These are phyloP conservation scores for Papilio dardanus DNA, from an alignment of 1,140 invertebrate species.

Conservation along the genomic window DNA sequence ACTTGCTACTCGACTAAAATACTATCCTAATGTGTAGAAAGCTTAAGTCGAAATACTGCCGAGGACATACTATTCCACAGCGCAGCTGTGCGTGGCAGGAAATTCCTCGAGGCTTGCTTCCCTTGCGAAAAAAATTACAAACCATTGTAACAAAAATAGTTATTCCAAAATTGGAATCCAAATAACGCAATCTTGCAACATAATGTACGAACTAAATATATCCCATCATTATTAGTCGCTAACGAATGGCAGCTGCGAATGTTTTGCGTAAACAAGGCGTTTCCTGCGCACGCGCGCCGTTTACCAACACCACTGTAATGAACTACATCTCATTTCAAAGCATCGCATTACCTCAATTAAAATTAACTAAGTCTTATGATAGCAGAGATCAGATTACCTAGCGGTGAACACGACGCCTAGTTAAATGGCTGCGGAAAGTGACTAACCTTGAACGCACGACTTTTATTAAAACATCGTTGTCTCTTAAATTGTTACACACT, in stretches of 20 bases:
- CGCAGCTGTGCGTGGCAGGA: too few relatives aligned
- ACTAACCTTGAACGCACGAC: neutral
- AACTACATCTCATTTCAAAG: slow-evolving; percentile 32
- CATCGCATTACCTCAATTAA: slow-evolving; percentile 44
- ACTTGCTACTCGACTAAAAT: too few relatives aligned
- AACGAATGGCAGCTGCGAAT: slow-evolving; percentile 42
- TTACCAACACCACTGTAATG: slow-evolving; percentile 47
- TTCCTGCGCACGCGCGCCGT: slow-evolving; percentile 48
- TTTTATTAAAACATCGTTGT: neutral
- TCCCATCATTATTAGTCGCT: slow-evolving; percentile 43
- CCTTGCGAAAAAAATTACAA: neutral
- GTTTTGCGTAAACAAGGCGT: slow-evolving; percentile 52
- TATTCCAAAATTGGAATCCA: neutral
- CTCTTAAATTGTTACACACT: neutral
- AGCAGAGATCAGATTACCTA: neutral
- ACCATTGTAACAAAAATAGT: neutral
- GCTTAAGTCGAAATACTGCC: too few relatives aligned
- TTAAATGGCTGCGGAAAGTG: neutral
- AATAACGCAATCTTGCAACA: slow-evolving; percentile 30
- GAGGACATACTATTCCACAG: too few relatives aligned
- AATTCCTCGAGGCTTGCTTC: too few relatives aligned
- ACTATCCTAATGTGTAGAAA: too few relatives aligned
- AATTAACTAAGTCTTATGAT: slow-evolving; percentile 26
- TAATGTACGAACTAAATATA: slow-evolving; percentile 13
- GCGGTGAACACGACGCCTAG: neutral